A percentile compares a stretch with the other conserved stretches of the same genome.
phyloP scores from a whole-genome alignment of 1,140 invertebrate genomes.

The Caenorhabditis elegans region DNA sequence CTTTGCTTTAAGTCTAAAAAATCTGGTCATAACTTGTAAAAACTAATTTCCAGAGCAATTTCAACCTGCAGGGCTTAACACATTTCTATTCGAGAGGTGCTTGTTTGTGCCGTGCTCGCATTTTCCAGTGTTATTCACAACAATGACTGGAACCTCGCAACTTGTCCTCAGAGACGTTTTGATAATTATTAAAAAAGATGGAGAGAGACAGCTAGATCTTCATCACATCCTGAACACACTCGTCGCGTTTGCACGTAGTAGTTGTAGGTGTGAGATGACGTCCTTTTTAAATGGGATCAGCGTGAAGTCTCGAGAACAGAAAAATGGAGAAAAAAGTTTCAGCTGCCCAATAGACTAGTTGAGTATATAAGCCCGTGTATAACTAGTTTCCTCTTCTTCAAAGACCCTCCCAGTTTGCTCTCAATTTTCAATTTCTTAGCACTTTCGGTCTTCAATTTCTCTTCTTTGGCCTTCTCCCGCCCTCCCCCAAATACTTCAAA shows the following conservation, averaged over 20 bases:
- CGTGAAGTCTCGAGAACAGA: background rate
- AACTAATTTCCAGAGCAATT: too few relatives aligned
- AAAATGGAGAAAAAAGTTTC: background rate
- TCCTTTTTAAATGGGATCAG: slow-evolving; percentile 10
- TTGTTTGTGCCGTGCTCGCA: background rate
- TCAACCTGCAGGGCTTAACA: too few relatives aligned
- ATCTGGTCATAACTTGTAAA: too few relatives aligned
- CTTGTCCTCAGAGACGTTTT: too few relatives aligned
- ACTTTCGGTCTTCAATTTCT: too few relatives aligned
- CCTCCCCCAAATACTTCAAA: background rate
- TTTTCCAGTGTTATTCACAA: slow-evolving; percentile 4
- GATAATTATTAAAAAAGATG: background rate
- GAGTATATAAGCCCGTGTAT: background rate
- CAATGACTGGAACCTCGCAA: background rate
- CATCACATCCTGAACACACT: background rate
- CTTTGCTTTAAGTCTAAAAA: too few relatives aligned
- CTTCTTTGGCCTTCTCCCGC: too few relatives aligned
- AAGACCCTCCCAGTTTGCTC: background rate
- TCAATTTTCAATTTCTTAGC: background rate
- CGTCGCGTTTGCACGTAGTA: background rate
- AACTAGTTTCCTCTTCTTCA: background rate
- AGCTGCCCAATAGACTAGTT: background rate
- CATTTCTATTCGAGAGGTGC: too few relatives aligned
- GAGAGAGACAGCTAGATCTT: background rate
- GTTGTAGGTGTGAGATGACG: slow-evolving; percentile 9